Conservation (phyloP, 2,888 invertebrate genomes). For the Diaphora mendica region DNA sequence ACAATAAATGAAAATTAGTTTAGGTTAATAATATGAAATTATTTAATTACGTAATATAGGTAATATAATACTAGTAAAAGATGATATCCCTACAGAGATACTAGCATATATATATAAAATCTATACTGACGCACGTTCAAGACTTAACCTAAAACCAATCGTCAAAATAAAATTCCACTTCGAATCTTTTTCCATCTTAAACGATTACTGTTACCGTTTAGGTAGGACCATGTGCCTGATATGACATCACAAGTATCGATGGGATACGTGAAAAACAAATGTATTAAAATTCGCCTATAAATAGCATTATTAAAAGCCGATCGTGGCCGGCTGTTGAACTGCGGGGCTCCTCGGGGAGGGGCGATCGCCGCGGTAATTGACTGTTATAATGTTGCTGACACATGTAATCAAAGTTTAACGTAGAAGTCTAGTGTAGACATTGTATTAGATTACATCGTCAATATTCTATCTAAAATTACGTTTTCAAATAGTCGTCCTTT, state of each 20-base stretch:
- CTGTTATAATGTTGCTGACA: slow-evolving; percentile 48
- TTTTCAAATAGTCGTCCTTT: not conserved
- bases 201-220: slow-evolving; percentile 4
- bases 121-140: not conserved
- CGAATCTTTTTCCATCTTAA: not conserved
- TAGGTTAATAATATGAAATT: no score
- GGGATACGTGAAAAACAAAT: slow-evolving; percentile 57
- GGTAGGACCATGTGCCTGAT: slow-evolving; percentile 15
- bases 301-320: slow-evolving; percentile 71
- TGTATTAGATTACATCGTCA: slow-evolving; percentile 17
- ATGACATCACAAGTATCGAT: slow-evolving; percentile 45
- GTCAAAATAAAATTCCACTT: not conserved
- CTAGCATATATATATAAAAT: not conserved
- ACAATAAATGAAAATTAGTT: no score
- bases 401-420: slow-evolving; percentile 42
- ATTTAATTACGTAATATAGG: no score
- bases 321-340: slow-evolving; percentile 70
- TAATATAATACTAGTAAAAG: not conserved
- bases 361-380: slow-evolving; percentile 48
- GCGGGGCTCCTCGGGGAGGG: slow-evolving; percentile 64
- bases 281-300: slow-evolving; percentile 68
- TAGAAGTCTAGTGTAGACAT: slow-evolving; percentile 30
- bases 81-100: not conserved
- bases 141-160: not conserved
- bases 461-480: not conserved